phyloP scores from a whole-genome alignment of 2,113 vertebrate species.

The Plestiodon gilberti region DNA sequence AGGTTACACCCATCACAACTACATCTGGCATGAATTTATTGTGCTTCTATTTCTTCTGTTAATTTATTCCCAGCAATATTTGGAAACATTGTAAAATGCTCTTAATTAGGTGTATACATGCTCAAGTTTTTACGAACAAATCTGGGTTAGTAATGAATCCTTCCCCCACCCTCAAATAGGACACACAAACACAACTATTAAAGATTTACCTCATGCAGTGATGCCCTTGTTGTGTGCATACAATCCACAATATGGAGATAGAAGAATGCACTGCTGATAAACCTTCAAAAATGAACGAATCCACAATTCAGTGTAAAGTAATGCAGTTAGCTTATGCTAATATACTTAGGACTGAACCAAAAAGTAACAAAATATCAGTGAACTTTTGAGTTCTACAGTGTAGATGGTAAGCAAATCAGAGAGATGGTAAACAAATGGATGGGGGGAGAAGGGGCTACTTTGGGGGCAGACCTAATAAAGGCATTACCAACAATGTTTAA shows the following conservation, averaged over 20 bases:
- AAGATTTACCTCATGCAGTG: neutral
- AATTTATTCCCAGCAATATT: neutral
- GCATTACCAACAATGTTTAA: too few relatives aligned
- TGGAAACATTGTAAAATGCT: neutral
- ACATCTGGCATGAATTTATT: neutral
- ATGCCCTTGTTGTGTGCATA: neutral
- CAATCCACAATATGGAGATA: neutral
- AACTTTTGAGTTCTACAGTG: too few relatives aligned
- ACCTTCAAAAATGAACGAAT: neutral
- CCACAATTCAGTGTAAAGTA: too few relatives aligned
- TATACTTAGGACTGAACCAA: too few relatives aligned
- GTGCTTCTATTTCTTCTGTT: neutral
- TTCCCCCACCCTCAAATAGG: neutral
- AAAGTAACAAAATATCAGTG: too few relatives aligned
- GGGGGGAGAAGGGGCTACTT: too few relatives aligned
- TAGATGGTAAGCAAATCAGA: too few relatives aligned
- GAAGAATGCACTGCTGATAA: neutral
- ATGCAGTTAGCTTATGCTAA: too few relatives aligned
- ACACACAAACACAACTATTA: neutral
- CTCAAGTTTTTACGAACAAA: neutral
- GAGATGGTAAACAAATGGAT: too few relatives aligned
- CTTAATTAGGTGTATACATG: neutral
- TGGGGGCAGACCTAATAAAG: too few relatives aligned
- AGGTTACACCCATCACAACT: neutral
- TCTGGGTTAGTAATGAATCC: neutral